Evolutionary conservation across 1,140 invertebrate species (phyloP).

Genomic region (Dreissena rostriformis): DNA sequence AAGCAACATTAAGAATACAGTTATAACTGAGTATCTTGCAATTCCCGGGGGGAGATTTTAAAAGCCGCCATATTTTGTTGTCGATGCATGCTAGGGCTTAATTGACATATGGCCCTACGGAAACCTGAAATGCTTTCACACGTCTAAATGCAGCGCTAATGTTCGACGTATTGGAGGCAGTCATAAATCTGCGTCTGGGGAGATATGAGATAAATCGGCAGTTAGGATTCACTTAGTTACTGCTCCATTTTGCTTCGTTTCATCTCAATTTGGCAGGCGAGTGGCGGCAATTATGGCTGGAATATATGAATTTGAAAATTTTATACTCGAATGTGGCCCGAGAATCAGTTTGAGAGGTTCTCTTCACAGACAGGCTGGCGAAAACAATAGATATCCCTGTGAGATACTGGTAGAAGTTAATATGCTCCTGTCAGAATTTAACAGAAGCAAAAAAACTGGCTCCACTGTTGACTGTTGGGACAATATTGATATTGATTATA

Average conservation of each 20-base stretch:
- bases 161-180: slow-evolving; percentile 34
- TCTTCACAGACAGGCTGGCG: slow-evolving; percentile 43
- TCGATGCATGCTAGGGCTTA: slow-evolving; percentile 45
- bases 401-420: slow-evolving; percentile 29
- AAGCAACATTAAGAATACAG: slow-evolving; percentile 24
- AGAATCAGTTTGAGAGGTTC: slow-evolving; percentile 19
- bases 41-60: slow-evolving; percentile 35
- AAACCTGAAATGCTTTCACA: slow-evolving; percentile 45
- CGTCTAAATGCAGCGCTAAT: slow-evolving; percentile 55
- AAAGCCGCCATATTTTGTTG: slow-evolving; percentile 40
- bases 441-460: no score
- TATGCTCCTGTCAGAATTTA: slow-evolving; percentile 32
- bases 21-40: slow-evolving; percentile 26
- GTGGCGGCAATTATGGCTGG: slow-evolving; percentile 30
- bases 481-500: no score
- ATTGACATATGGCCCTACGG: slow-evolving; percentile 50
- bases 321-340: slow-evolving; percentile 50
- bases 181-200: slow-evolving; percentile 50
- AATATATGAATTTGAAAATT: slow-evolving; percentile 54
- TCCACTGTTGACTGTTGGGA: no score
- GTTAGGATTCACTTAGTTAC: slow-evolving; percentile 47
- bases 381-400: slow-evolving; percentile 26
- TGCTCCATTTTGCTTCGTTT: slow-evolving; percentile 30
- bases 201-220: slow-evolving; percentile 50
- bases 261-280: slow-evolving; percentile 14